Percentiles rank a stretch among this genome's conserved stretches.
These are phyloP conservation scores for Dexiosoma caninum DNA, from an alignment of 2,888 invertebrate species.

Conservation along the genomic window DNA sequence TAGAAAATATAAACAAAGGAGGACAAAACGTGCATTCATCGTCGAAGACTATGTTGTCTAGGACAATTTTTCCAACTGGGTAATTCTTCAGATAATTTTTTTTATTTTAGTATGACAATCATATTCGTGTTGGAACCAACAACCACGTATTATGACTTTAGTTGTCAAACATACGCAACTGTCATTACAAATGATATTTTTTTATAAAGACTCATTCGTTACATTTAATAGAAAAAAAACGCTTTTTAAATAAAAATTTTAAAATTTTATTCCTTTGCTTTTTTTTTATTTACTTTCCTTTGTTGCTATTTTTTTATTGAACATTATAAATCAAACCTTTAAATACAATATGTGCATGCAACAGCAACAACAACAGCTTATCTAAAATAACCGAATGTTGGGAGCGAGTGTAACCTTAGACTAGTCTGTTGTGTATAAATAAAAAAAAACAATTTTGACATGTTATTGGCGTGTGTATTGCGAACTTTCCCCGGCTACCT, in stretches of 20 bases:
- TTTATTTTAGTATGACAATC: conserved; percentile 8
- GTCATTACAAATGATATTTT: conserved; percentile 56
- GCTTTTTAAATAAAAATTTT: neutral
- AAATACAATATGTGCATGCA: conserved; percentile 5
- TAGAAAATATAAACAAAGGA: no score
- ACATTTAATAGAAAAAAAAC: conserved; percentile 1
- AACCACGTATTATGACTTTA: conserved; percentile 55
- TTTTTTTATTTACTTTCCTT: neutral
- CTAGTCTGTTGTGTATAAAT: neutral
- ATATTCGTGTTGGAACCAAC: neutral
- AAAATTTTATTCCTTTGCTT: no score
- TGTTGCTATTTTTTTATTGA: neutral
- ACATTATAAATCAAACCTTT: conserved; percentile 42
- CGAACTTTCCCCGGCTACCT: neutral
- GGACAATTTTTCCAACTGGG: no score
- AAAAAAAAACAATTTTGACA: conserved; percentile 45
- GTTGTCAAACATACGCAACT: conserved; percentile 54
- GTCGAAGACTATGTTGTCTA: no score
- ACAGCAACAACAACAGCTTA: conserved; percentile 13
- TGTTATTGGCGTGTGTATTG: conserved; percentile 41
- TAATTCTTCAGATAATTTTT: no score
- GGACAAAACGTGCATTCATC: no score
- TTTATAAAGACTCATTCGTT: conserved; percentile 24
- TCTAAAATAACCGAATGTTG: conserved; percentile 13
- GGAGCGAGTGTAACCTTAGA: neutral